phyloP scores from a whole-genome alignment of 2,888 invertebrate genomes.

The Poecilobothrus nobilitatus region DNA sequence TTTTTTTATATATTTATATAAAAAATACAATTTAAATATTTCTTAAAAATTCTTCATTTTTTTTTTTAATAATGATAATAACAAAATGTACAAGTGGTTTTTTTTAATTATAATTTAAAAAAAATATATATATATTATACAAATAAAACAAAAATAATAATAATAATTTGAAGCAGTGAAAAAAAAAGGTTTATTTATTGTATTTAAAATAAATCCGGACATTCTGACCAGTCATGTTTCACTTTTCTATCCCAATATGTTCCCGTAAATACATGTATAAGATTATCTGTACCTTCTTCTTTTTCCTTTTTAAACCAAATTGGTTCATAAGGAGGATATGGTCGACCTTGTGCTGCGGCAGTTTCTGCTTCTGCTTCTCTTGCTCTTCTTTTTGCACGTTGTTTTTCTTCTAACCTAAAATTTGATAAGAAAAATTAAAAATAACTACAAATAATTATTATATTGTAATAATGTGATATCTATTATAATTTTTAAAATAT shows the following conservation, averaged over 20 bases:
- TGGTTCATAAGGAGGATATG: conserved; percentile 68
- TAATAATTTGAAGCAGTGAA: too few species aligned
- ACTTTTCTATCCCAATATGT: conserved; percentile 91
- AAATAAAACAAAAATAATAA: background rate
- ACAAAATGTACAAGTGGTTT: background rate
- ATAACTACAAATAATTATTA: background rate
- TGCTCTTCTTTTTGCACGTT: conserved; percentile 67
- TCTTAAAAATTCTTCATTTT: background rate
- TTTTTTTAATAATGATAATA: background rate
- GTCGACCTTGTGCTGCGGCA: conserved; percentile 53
- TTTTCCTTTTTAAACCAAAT: conserved; percentile 83
- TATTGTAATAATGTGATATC: too few species aligned
- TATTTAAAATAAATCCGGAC: conserved; percentile 69
- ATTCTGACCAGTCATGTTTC: conserved; percentile 76
- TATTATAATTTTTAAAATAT: too few species aligned
- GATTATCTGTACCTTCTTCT: conserved; percentile 58
- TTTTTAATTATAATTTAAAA: background rate
- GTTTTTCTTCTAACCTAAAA: conserved; percentile 84
- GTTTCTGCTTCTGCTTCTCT: conserved; percentile 73
- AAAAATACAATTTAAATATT: background rate
- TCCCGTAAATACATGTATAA: conserved; percentile 72
- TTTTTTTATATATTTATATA: background rate
- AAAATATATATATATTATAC: background rate
- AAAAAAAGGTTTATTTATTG: background rate
- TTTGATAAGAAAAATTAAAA: background rate